Evolutionary conservation across 2,113 vertebrate species (phyloP).

Genomic region (Eclectus roratus): DNA sequence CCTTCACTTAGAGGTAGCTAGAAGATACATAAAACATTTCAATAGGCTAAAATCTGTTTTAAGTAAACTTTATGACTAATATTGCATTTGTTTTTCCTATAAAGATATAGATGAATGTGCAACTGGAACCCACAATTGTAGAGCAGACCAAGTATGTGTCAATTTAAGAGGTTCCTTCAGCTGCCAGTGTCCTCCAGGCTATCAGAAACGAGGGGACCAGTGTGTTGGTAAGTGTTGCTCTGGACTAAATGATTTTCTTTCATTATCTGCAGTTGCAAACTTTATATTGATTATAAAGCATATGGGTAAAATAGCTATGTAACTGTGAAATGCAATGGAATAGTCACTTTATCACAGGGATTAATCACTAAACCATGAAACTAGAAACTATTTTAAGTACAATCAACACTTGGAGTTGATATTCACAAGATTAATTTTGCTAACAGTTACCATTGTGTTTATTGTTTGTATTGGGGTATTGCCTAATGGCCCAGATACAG

Average conservation of each 20-base stretch:
- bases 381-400: not conserved
- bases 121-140: conserved; percentile 84
- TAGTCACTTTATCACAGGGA: not conserved
- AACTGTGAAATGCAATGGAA: not conserved
- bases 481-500: not conserved
- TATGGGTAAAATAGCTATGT: not conserved
- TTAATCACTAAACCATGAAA: not conserved
- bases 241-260: not conserved
- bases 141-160: conserved; percentile 85
- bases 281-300: not conserved
- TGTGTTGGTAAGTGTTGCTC: conserved; percentile 84
- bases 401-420: not conserved
- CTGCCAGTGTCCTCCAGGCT: conserved; percentile 89
- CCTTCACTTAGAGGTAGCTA: not conserved
- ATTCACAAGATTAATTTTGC: not conserved
- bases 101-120: conserved; percentile 93
- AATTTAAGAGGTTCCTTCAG: conserved; percentile 91
- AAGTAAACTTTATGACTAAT: not conserved
- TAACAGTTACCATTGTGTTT: not conserved
- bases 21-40: not conserved
- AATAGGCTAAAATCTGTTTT: not conserved
- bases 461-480: not conserved
- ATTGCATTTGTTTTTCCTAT: not conserved
- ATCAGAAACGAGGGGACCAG: conserved; percentile 87
- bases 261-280: not conserved